Evolutionary conservation across 1,140 invertebrate genomes (phyloP).

Genomic region (Macrotrachela quadricornifera): DNA sequence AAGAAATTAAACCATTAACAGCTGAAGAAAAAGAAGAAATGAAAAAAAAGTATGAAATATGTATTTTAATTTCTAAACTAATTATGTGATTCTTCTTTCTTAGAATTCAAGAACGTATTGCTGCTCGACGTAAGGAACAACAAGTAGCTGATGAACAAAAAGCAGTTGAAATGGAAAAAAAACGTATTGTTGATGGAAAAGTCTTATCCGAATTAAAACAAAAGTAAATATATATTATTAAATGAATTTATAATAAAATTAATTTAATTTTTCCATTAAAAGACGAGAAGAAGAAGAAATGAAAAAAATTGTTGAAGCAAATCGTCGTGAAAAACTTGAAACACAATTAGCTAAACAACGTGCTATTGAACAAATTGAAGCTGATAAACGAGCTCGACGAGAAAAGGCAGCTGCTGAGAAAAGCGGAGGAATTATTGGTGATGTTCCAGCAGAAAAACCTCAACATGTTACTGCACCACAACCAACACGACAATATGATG

Average conservation of each 20-base stretch:
- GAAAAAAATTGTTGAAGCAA: constrained; percentile 1
- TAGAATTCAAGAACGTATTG: neutral
- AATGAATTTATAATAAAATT: too few relatives aligned
- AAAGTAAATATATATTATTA: neutral
- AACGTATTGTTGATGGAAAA: neutral
- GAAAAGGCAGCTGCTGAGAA: neutral
- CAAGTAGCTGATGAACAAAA: constrained; percentile 5
- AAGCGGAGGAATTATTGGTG: neutral
- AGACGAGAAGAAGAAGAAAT: constrained; percentile 2
- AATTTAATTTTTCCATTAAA: too few relatives aligned
- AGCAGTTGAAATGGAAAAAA: neutral
- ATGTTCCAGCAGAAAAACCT: neutral
- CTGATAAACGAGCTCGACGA: too few relatives aligned
- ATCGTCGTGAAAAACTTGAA: constrained; percentile 3
- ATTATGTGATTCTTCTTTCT: too few relatives aligned
- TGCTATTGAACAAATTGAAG: too few relatives aligned
- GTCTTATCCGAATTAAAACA: constrained; percentile 5
- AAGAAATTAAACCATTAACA: constrained; percentile 4
- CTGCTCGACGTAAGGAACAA: neutral
- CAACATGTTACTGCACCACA: neutral
- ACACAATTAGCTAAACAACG: too few relatives aligned
- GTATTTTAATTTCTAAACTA: too few relatives aligned
- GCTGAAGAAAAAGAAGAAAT: constrained; percentile 7
- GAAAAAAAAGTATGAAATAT: neutral
- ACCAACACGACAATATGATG: constrained; percentile 3